A percentile compares a stretch with the other conserved stretches of the same genome.
phyloP scores from a whole-genome alignment of 2,797 vertebrate genomes.

The Clarias fuscus region DNA sequence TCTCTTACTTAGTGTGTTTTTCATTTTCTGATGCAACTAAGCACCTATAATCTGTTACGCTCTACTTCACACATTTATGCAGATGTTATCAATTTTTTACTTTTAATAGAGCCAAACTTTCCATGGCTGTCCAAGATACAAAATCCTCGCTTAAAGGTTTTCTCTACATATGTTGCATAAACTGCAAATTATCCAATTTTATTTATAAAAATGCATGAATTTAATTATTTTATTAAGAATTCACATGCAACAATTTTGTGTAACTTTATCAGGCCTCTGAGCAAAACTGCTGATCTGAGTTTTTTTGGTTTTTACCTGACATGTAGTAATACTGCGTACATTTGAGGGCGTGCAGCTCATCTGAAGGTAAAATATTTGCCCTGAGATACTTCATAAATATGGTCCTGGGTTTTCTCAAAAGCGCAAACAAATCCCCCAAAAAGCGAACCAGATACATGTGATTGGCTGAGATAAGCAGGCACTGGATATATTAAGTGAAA shows the following conservation, averaged over 20 bases:
- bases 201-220: neutral
- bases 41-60: neutral
- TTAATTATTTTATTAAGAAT: too few species aligned
- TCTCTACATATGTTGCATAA: neutral
- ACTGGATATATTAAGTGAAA: conserved; percentile 21
- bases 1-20: neutral
- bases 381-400: conserved; percentile 17
- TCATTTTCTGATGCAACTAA: neutral
- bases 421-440: conserved; percentile 8
- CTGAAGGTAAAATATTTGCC: neutral
- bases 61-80: neutral
- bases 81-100: neutral
- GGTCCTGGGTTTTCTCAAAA: conserved; percentile 3
- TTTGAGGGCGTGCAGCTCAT: neutral
- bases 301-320: neutral
- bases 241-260: neutral
- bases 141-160: neutral
- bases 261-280: neutral
- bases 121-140: neutral
- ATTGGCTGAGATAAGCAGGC: conserved; percentile 13
- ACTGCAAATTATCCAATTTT: neutral
- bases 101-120: neutral
- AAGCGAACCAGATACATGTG: conserved; percentile 5
- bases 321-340: neutral
- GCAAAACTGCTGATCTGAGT: neutral